Percentiles rank a stretch among this genome's conserved stretches.
Evolutionary conservation across 1,140 invertebrate genomes (phyloP).

Genomic region (Arion vulgaris): DNA sequence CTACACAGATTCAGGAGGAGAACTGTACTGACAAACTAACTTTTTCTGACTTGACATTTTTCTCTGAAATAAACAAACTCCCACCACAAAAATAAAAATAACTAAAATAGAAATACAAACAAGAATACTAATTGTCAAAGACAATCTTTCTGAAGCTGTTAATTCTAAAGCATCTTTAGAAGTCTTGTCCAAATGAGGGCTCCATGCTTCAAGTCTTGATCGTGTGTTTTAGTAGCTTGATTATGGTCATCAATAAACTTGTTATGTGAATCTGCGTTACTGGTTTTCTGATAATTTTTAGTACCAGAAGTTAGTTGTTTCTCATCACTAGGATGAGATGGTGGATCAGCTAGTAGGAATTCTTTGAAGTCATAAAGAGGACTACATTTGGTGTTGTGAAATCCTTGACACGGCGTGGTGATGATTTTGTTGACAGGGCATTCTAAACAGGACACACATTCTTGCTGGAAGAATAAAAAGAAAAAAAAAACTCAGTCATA

Average conservation of each 20-base stretch:
- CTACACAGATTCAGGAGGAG: neutral
- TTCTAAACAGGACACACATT: slow-evolving; percentile 1
- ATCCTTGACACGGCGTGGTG: slow-evolving; percentile 9
- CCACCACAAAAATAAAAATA: neutral
- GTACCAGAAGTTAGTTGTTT: neutral
- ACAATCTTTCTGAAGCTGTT: neutral
- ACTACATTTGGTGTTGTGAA: slow-evolving; percentile 26
- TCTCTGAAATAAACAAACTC: neutral
- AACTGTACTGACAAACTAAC: slow-evolving; percentile 9
- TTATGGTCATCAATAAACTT: neutral
- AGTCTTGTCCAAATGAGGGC: neutral
- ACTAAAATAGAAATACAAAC: neutral
- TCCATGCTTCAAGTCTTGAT: neutral
- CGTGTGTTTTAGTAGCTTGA: neutral
- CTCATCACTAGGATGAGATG: neutral
- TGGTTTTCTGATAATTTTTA: neutral
- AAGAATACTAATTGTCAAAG: neutral
- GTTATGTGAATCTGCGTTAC: neutral
- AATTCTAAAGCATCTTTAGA: neutral
- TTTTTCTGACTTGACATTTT: neutral
- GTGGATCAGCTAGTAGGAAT: neutral
- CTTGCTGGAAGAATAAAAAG: slow-evolving; percentile 6
- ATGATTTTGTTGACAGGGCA: slow-evolving; percentile 31
- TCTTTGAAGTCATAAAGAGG: slow-evolving; percentile 6
- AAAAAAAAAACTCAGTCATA: neutral